Evolutionary conservation across 1,140 invertebrate genomes (phyloP), one percentile per base, ranked within the genome.

Genomic region (Drosophila watanabei): DNA sequence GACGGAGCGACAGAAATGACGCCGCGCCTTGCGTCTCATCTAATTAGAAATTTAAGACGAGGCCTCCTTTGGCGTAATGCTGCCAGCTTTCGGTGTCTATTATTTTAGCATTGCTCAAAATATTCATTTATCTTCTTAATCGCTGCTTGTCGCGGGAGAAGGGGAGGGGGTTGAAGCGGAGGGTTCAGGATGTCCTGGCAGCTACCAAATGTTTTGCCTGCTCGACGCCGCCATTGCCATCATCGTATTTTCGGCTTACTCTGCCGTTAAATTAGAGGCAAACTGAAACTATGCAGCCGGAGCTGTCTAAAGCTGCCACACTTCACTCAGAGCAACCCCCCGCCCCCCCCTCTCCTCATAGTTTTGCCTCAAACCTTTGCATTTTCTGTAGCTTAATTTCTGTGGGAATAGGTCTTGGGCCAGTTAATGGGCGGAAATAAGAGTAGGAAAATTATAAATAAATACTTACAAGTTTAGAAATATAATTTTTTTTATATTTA

Each of bases 91-190:
- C 35, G 61, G 49, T 63, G 45, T 79, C 70, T 68, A 79, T 69
- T 71, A 81, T 73, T 85, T 80, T 54, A 56, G 68, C 76, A 88
- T 80, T 83, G 76, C 84, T 83, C 76, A 87, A 88, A 87, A 87
- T 80, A 87, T 88, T 88, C 80, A 87, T 87, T 87, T 87, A 83
- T 87, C 83, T 87, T 88, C 66, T 80, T 80, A 88, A 88, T 88
- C 80, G 84, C 80, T 65, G 76, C 71, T 66, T 66, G 75, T 79
- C 83, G 39, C 33, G 5, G 52, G 49, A 5, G 9, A 10, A 2
- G 5, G 9, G 24, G 8, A 1, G 24, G 16, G 28, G 13, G 24
- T 1, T 0, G 43, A 18, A 10, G 11, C n/a, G 24, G 1, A 28
- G 24, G 49, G 7, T 45, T 33, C 24, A 45, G 46, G 57, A 61